A percentile compares a stretch with the other conserved stretches of the same genome.
Conservation (phyloP, 2,888 invertebrate genomes). For the Euzophera pinguis region DNA sequence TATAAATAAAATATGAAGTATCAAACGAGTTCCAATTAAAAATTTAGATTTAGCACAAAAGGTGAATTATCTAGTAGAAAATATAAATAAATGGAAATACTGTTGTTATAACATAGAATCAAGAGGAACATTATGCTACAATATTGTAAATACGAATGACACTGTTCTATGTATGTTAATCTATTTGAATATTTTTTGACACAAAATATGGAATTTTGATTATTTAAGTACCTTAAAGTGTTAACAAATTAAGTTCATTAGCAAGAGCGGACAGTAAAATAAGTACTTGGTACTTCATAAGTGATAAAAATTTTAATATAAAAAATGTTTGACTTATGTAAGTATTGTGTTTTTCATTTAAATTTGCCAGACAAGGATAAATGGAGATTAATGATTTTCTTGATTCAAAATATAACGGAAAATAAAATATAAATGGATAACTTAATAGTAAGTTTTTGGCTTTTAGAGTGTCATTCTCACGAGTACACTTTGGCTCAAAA, state of each 20-base stretch:
- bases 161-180: not conserved
- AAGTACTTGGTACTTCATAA: not conserved
- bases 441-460: too few species aligned
- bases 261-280: not conserved
- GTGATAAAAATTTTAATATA: too few species aligned
- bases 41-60: not conserved
- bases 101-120: not conserved
- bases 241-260: not conserved
- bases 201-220: not conserved
- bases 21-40: slow-evolving; percentile 30
- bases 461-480: too few species aligned
- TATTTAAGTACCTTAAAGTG: not conserved
- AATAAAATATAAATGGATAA: too few species aligned
- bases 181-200: too few species aligned
- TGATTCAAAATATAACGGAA: too few species aligned
- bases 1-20: slow-evolving; percentile 51
- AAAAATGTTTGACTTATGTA: too few species aligned
- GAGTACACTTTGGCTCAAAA: too few species aligned
- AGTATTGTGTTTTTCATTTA: too few species aligned
- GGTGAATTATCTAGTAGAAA: not conserved
- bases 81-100: not conserved
- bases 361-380: too few species aligned
- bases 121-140: not conserved
- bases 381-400: too few species aligned
- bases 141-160: not conserved